Percentiles rank a stretch among this genome's conserved stretches.
These are phyloP conservation scores for Camponotus vicinus DNA, from an alignment of 1,140 invertebrate species.

Conservation along the genomic window DNA sequence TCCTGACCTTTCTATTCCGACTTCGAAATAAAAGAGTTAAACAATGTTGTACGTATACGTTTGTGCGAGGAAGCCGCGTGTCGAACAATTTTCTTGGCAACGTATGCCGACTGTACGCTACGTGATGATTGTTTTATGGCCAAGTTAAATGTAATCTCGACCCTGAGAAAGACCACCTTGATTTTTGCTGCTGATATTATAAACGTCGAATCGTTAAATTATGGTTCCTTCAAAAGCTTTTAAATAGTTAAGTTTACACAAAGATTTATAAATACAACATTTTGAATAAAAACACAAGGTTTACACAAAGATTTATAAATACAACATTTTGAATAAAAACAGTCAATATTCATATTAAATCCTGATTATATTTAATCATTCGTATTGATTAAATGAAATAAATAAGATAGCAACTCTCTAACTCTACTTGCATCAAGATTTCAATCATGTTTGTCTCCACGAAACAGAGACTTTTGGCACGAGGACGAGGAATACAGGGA, in stretches of 20 bases:
- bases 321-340: background rate
- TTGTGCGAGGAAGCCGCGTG: slow-evolving; percentile 16
- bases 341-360: background rate
- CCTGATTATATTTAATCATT: background rate
- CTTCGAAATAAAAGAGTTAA: slow-evolving; percentile 7
- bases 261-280: background rate
- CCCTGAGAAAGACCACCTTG: slow-evolving; percentile 76
- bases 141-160: slow-evolving; percentile 70
- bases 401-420: background rate
- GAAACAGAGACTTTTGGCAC: slow-evolving; percentile 78
- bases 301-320: background rate
- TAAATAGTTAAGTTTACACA: background rate
- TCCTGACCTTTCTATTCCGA: background rate
- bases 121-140: slow-evolving; percentile 77
- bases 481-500: slow-evolving; percentile 75
- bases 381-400: background rate
- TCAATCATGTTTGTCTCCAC: slow-evolving; percentile 5
- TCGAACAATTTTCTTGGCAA: slow-evolving; percentile 66
- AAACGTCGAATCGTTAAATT: slow-evolving; percentile 28
- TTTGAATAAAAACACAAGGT: background rate
- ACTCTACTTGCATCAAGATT: background rate
- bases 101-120: slow-evolving; percentile 54
- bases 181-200: slow-evolving; percentile 69
- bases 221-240: background rate
- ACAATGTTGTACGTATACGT: slow-evolving; percentile 24